A percentile compares a stretch with the other conserved stretches of the same genome.
Evolutionary conservation across 2,113 vertebrate genomes (phyloP).

Genomic region (Misgurnus mizolepis): DNA sequence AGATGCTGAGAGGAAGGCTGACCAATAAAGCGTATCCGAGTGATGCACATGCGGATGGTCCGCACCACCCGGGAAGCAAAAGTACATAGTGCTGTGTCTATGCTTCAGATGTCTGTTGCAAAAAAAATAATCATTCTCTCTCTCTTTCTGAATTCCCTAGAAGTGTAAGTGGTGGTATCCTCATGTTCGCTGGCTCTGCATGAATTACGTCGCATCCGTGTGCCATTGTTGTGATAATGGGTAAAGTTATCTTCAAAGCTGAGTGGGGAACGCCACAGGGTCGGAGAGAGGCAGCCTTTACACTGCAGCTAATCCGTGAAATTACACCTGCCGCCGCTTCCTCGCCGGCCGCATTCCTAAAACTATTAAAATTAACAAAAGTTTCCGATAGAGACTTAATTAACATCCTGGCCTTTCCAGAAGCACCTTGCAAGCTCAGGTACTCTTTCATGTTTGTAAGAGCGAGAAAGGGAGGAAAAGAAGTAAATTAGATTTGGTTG

Average conservation of each 20-base stretch:
- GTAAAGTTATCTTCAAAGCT: conserved; percentile 83
- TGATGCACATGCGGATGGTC: conserved; percentile 56
- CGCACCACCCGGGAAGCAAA: conserved; percentile 17
- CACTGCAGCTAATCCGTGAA: conserved; percentile 75
- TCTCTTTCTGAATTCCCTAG: conserved; percentile 62
- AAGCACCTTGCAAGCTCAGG: conserved; percentile 65
- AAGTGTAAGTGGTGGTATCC: conserved; percentile 55
- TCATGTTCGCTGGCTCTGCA: conserved; percentile 52
- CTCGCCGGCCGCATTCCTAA: conserved; percentile 55
- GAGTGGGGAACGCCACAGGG: conserved; percentile 62
- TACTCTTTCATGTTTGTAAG: conserved; percentile 74
- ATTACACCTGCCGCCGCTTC: conserved; percentile 79
- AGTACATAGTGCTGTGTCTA: conserved; percentile 31
- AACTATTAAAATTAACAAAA: conserved; percentile 77
- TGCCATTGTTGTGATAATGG: conserved; percentile 79
- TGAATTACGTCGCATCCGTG: conserved; percentile 75
- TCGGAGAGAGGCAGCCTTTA: conserved; percentile 54
- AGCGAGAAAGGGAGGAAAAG: conserved; percentile 3
- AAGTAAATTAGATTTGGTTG: conserved; percentile 58
- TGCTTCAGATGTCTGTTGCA: conserved; percentile 15
- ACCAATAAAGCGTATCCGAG: conserved; percentile 57
- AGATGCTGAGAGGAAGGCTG: conserved; percentile 59
- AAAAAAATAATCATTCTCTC: conserved; percentile 40
- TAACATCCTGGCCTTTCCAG: conserved; percentile 76
- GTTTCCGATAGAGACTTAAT: conserved; percentile 78